phyloP scores from a whole-genome alignment of 2,113 vertebrate genomes.

The Narcine bancroftii region DNA sequence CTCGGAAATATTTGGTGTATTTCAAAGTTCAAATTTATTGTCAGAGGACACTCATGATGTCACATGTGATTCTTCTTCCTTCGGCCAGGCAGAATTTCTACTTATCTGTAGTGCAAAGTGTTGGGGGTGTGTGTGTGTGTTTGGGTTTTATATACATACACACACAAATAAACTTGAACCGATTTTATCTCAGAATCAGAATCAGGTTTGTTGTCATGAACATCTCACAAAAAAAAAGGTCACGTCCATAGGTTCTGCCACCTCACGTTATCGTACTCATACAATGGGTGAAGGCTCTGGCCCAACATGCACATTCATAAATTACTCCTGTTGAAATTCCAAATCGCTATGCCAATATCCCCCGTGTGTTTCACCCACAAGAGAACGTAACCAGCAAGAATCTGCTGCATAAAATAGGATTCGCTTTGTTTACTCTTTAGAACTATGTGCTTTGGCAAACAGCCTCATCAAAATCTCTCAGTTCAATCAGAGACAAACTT shows the following conservation, averaged over 20 bases:
- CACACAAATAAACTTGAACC: no score
- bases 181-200: no score
- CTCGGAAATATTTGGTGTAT: background rate
- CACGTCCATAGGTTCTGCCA: no score
- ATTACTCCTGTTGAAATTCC: background rate
- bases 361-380: background rate
- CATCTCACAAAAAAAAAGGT: no score
- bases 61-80: no score
- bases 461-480: background rate
- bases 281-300: background rate
- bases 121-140: no score
- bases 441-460: constrained; percentile 23
- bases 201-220: no score
- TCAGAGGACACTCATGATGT: no score
- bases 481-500: constrained; percentile 30
- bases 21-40: no score
- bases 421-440: constrained; percentile 7
- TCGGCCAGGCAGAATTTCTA: no score
- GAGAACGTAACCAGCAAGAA: background rate
- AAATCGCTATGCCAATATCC: background rate
- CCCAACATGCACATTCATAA: background rate
- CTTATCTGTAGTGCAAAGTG: no score
- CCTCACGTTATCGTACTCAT: background rate
- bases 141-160: no score
- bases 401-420: background rate